Conservation (phyloP, 2,797 vertebrate genomes). For the Setipinna tenuifilis region DNA sequence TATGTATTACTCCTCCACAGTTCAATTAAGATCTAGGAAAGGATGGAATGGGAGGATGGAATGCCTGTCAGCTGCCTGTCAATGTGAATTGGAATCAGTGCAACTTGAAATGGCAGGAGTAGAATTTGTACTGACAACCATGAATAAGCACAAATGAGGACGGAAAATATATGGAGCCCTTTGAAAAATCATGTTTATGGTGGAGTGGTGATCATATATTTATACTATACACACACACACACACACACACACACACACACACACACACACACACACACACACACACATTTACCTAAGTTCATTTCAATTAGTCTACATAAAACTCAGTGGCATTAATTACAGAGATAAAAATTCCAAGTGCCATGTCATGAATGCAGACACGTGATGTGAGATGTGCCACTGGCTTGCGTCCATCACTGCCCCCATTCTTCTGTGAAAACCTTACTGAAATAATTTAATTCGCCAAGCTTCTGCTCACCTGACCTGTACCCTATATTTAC, state of each 20-base stretch:
- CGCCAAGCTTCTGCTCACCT: background rate
- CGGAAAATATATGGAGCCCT: background rate
- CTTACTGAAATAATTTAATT: background rate
- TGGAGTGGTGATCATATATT: background rate
- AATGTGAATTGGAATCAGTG: slow-evolving; percentile 21
- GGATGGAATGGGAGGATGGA: background rate
- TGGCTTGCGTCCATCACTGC: background rate
- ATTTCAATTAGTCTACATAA: too few relatives aligned
- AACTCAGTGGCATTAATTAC: too few relatives aligned
- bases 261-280: too few relatives aligned
- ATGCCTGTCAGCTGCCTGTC: slow-evolving; percentile 14
- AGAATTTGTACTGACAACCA: background rate
- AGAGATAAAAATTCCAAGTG: too few relatives aligned
- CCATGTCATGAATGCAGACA: too few relatives aligned
- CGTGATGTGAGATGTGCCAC: background rate
- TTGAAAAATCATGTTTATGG: background rate
- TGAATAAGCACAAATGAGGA: background rate
- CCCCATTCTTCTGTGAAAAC: background rate
- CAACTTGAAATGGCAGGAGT: background rate
- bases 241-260: too few relatives aligned
- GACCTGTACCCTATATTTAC: background rate
- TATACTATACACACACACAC: too few relatives aligned
- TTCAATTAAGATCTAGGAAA: background rate
- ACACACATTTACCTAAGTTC: too few relatives aligned
- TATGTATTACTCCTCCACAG: background rate